Conservation (phyloP, 2,797 vertebrate species). For the Catostomus latipinnis region DNA sequence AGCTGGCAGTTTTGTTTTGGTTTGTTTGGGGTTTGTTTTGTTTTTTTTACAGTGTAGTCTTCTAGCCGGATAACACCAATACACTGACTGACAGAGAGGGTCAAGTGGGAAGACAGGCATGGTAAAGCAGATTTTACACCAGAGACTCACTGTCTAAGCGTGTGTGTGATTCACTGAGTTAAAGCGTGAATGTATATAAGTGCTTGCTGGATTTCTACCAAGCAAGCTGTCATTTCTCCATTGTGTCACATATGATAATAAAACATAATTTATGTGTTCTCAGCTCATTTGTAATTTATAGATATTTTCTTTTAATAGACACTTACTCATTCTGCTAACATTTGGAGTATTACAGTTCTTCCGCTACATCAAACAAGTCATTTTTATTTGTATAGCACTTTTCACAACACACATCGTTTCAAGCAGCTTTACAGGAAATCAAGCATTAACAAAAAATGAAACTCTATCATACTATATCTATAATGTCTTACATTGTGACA, state of each 20-base stretch:
- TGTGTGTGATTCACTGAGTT: not conserved
- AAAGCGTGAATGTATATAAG: not conserved
- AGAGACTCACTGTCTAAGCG: not conserved
- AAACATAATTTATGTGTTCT: not conserved
- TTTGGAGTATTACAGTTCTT: not conserved
- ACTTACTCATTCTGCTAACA: not conserved
- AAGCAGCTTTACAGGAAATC: too few relatives aligned
- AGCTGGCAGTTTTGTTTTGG: too few relatives aligned
- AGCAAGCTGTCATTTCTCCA: not conserved
- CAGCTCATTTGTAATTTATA: not conserved
- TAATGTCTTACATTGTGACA: too few relatives aligned
- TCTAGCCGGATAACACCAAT: not conserved
- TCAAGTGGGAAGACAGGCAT: not conserved
- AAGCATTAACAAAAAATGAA: too few relatives aligned
- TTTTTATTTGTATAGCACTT: too few relatives aligned
- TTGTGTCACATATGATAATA: not conserved
- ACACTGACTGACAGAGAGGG: slow-evolving; percentile 12
- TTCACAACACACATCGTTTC: too few relatives aligned
- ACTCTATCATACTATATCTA: too few relatives aligned
- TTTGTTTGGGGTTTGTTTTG: too few relatives aligned
- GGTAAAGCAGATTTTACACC: slow-evolving; percentile 9
- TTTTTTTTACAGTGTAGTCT: not conserved
- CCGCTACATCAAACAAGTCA: not conserved
- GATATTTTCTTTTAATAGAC: not conserved
- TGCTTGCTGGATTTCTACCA: not conserved